A percentile compares a stretch with the other conserved stretches of the same genome.
phyloP scores from a whole-genome alignment of 1,140 invertebrate genomes.

The Leguminivora glycinivorella region DNA sequence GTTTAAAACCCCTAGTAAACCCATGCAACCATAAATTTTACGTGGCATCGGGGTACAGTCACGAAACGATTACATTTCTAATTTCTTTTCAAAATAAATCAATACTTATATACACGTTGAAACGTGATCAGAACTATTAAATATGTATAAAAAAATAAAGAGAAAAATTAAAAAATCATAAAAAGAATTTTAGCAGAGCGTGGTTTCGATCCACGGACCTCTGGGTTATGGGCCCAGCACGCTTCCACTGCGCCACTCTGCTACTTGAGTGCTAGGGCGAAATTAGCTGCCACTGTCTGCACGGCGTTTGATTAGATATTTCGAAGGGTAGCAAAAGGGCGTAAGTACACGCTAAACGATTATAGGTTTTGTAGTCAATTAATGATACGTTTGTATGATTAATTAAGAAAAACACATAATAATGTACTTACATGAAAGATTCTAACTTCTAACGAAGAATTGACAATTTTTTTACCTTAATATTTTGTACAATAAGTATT shows the following conservation, averaged over 20 bases:
- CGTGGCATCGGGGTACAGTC: conserved; percentile 19
- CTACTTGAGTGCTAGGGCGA: neutral
- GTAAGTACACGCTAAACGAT: neutral
- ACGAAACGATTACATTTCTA: conserved; percentile 25
- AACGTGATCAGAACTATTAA: neutral
- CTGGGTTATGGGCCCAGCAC: conserved; percentile 60
- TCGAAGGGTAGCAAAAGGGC: neutral
- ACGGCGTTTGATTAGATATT: conserved; percentile 9
- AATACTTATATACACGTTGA: neutral
- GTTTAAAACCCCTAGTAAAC: conserved; percentile 37
- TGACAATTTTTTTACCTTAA: too few relatives aligned
- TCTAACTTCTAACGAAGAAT: too few relatives aligned
- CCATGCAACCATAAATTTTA: conserved; percentile 33
- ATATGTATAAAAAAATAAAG: neutral
- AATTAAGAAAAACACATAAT: too few relatives aligned
- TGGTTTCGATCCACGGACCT: conserved; percentile 51
- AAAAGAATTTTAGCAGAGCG: conserved; percentile 54
- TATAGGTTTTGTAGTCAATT: too few relatives aligned
- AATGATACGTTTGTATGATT: too few relatives aligned
- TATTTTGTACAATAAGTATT: too few relatives aligned
- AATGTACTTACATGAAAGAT: too few relatives aligned
- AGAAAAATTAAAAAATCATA: conserved; percentile 29
- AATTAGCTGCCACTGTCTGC: conserved; percentile 5
- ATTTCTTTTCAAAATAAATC: conserved; percentile 6
- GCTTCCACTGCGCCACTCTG: conserved; percentile 47